These are phyloP conservation scores for Mesoligia furuncula DNA, from an alignment of 2,888 invertebrate genomes.

Conservation along the genomic window DNA sequence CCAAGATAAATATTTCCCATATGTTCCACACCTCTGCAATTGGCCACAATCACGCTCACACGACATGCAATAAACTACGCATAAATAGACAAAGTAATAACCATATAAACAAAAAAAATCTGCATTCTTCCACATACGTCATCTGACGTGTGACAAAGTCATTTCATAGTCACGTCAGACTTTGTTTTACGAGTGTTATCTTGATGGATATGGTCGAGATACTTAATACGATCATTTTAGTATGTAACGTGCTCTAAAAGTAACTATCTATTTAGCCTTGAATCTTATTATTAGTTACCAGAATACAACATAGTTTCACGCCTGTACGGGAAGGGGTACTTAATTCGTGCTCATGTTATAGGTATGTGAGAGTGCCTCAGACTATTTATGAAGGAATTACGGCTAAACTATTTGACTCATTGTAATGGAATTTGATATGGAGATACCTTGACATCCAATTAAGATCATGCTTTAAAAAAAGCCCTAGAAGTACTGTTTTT, in stretches of 20 bases:
- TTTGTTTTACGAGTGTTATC: constrained; percentile 44
- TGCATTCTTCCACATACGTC: constrained; percentile 29
- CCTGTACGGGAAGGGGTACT: not conserved
- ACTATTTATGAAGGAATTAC: not conserved
- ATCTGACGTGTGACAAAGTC: constrained; percentile 10
- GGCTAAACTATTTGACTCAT: not conserved
- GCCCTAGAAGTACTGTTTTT: not conserved
- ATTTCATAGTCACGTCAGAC: constrained; percentile 25
- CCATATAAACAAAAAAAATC: not conserved
- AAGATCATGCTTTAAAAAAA: not conserved
- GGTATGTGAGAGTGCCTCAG: not conserved
- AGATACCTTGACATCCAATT: not conserved
- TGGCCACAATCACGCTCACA: not conserved
- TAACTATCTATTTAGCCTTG: constrained; percentile 14
- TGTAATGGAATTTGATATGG: not conserved
- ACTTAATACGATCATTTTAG: constrained; percentile 7
- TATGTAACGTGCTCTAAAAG: constrained; percentile 8
- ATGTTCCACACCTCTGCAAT: not conserved
- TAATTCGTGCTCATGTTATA: not conserved
- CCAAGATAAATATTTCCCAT: not conserved
- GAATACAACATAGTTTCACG: constrained; percentile 6
- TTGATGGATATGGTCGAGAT: constrained; percentile 34
- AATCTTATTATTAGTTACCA: not conserved
- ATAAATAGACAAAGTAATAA: not conserved
- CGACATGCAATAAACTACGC: constrained; percentile 11